Conservation (phyloP, 2,888 invertebrate genomes). For the Catocala nupta region DNA sequence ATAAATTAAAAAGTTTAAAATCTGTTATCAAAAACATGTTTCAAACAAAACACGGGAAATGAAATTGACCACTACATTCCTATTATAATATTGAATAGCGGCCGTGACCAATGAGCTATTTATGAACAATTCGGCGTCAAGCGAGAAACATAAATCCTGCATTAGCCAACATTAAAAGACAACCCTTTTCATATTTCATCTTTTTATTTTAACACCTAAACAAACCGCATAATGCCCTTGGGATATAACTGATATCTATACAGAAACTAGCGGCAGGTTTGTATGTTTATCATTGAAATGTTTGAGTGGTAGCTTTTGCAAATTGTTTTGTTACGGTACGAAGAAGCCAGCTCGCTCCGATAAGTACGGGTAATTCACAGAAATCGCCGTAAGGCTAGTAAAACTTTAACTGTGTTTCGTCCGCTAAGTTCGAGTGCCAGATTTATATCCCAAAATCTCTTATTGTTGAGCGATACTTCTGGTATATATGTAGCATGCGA, state of each 20-base stretch:
- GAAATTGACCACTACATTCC: slow-evolving; percentile 41
- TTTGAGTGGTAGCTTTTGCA: no score
- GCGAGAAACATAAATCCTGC: slow-evolving; percentile 53
- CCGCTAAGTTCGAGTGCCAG: no score
- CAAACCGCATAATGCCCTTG: slow-evolving; percentile 73
- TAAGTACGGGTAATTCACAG: no score
- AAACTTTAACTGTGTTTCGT: no score
- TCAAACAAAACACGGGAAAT: slow-evolving; percentile 17
- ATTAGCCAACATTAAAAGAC: slow-evolving; percentile 57
- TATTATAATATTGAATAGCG: slow-evolving; percentile 28
- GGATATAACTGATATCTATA: slow-evolving; percentile 52
- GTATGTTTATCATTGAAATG: neutral
- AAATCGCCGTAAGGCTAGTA: no score
- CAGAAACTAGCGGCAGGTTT: neutral
- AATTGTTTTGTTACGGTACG: no score
- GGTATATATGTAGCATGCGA: no score
- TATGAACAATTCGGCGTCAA: slow-evolving; percentile 27
- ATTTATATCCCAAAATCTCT: no score
- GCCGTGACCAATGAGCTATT: slow-evolving; percentile 42
- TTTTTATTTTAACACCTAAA: slow-evolving; percentile 63
- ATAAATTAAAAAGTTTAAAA: no score
- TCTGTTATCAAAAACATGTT: neutral
- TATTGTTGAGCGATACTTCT: no score
- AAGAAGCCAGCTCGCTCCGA: no score
- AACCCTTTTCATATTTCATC: slow-evolving; percentile 68